Evolutionary conservation across 2,888 invertebrate species (phyloP).

Genomic region (Hipparchia semele): DNA sequence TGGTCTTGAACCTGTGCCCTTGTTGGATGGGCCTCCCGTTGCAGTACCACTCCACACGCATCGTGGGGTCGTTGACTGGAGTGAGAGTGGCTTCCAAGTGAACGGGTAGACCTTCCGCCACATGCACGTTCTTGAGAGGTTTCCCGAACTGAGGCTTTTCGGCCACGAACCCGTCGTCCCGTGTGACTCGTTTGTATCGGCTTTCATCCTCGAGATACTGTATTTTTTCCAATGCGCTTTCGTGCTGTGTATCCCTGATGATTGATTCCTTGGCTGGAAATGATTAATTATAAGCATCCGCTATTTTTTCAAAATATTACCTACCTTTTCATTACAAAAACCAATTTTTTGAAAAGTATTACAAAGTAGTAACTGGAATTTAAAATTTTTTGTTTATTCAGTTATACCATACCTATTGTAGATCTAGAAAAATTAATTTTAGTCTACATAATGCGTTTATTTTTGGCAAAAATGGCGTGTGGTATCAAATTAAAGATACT

Average conservation of each 20-base stretch:
- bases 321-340: too few relatives aligned
- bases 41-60: constrained; percentile 99
- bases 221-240: constrained; percentile 95
- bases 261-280: constrained; percentile 89
- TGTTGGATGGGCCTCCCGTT: constrained; percentile 96
- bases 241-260: constrained; percentile 95
- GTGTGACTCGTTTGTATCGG: constrained; percentile 87
- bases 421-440: too few relatives aligned
- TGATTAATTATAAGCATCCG: constrained; percentile 16
- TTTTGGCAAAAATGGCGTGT: too few relatives aligned
- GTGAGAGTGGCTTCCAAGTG: constrained; percentile 97
- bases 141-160: constrained; percentile 96
- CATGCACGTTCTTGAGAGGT: constrained; percentile 92
- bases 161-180: constrained; percentile 89
- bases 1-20: constrained; percentile 97
- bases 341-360: too few relatives aligned
- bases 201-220: constrained; percentile 95
- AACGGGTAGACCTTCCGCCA: constrained; percentile 93
- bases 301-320: neutral
- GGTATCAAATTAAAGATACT: too few relatives aligned
- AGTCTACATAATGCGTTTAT: too few relatives aligned
- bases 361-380: too few relatives aligned
- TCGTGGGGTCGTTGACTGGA: constrained; percentile 98
- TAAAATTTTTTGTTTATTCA: too few relatives aligned
- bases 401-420: too few relatives aligned